Evolutionary conservation across 92 coral and sea anemone genomes (phyloP), one percentile per base, ranked within the genome.

Genomic region (Scolanthus callimorphus): DNA sequence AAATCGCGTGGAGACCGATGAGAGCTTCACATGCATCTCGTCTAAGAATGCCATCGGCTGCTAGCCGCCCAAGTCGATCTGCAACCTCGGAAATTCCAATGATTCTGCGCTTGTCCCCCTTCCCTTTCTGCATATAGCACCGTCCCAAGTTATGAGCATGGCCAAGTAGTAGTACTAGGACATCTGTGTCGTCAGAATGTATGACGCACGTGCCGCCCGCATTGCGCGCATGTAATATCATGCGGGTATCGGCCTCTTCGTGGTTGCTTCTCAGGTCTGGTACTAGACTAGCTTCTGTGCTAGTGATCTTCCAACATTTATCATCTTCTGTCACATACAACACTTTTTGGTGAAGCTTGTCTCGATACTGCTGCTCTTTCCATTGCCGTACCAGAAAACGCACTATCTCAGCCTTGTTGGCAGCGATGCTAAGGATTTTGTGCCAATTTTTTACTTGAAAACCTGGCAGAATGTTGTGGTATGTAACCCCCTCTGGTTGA

Each of bases 51-150:
- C 76, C 86, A 1, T 53, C 72, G 17, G 21, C 30, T n/a, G 57
- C 45, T 55, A 65, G 76, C 48, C 49, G 49, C 45, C 17, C 65
- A 39, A 72, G 61, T 25, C 52, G 55, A 22, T 75, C 68, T 19
- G 34, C 58, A 31, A 74, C 63, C 31, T 38, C 51, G 22, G 82
- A 74, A 11, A 73, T 45, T 48, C 48, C 72, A 30, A 70, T 31
- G 29, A 78, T 62, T 56, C 67, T 70, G 15, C 41, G 23, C 24
- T 69, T 77, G 13, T 57, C 20, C 20, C 71, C 61, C 31, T 63
- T 70, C 26, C 82, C 74, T 48, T 71, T 83, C 80, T 71, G 64
- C 20, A 64, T 49, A 74, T 44, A 83, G 66, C 85, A 71, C 71
- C 67, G 30, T 15, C 79, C 71, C 27, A 67, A 75, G 19, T 21